Evolutionary conservation across 2,888 invertebrate species (phyloP).

Genomic region (Chromoteleia sp.): DNA sequence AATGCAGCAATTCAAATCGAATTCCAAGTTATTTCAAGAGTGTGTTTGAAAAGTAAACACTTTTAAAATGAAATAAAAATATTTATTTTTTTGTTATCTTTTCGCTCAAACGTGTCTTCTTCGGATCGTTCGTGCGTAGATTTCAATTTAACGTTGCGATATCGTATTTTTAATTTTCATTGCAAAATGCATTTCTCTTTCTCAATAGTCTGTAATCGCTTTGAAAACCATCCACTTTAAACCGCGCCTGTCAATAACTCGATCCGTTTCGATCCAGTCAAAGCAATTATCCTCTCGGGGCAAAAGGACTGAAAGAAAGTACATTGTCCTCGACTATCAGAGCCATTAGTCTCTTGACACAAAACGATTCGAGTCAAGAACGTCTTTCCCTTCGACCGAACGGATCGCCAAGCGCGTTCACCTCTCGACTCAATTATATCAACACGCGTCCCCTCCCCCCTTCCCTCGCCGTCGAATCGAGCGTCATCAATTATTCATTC

Average conservation of each 20-base stretch:
- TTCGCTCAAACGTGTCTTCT: too few species aligned
- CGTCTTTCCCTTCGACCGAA: slow-evolving; percentile 34
- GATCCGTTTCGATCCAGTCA: slow-evolving; percentile 26
- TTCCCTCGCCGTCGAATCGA: not conserved
- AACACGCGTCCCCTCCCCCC: slow-evolving; percentile 16
- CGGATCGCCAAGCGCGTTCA: slow-evolving; percentile 27
- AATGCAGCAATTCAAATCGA: too few species aligned
- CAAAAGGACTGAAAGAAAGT: slow-evolving; percentile 35
- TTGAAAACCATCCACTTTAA: slow-evolving; percentile 16
- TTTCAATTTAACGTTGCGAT: too few species aligned
- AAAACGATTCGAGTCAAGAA: slow-evolving; percentile 50
- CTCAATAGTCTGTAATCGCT: too few species aligned
- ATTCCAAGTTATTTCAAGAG: too few species aligned
- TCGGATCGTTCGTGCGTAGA: too few species aligned
- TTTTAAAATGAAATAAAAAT: too few species aligned
- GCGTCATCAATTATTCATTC: slow-evolving; percentile 45
- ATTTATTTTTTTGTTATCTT: too few species aligned
- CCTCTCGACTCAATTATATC: slow-evolving; percentile 54
- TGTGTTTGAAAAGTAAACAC: too few species aligned
- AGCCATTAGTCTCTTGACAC: slow-evolving; percentile 52
- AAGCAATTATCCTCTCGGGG: slow-evolving; percentile 35
- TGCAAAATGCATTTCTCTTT: too few species aligned
- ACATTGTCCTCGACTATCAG: slow-evolving; percentile 34
- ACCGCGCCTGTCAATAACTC: slow-evolving; percentile 19
- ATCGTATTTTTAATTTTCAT: too few species aligned